Base-by-base conservation (phyloP, 1,140 invertebrate species). In the Brachystomella parvula region DNA sequence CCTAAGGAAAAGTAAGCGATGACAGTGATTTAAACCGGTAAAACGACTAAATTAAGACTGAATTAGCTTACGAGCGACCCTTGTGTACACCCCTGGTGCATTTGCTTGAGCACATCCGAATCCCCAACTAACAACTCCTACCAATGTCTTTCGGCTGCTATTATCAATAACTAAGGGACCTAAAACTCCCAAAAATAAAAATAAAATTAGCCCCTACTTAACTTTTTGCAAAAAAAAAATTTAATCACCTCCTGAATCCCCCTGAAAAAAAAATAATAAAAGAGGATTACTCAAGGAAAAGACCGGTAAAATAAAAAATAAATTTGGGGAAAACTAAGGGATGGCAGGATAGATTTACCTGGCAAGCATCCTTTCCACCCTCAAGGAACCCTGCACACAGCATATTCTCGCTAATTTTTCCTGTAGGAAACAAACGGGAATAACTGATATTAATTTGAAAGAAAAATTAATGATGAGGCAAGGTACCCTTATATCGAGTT, bases 401-500 rank as follows among this genome's bases (percentile, higher is more conserved):
- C 49, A 53, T 53, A 26, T 53, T 53, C 21, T 53, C 49, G 21
- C 49, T 53, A 53, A 53, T 53, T 24, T 53, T 53, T 53, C 49
- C 49, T 53, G 49, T 24, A 53, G 24, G 6, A 17, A 3, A 53
- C n/a, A 53, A 53, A 53, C 24, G 12, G 12, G 24, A 19, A 15
- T 53, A 19, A 19, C 24, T 53, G 49, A 53, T 17, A 15, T n/a
- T n/a, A 24, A 17, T 53, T 53, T 53, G 21, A 9, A 53, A 53
- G n/a, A n/a, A n/a, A n/a, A n/a, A n/a, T n/a, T n/a, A n/a, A n/a
- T n/a, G n/a, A n/a, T n/a, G n/a, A n/a, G n/a, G n/a, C n/a, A n/a
- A n/a, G n/a, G 70, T 73, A 12, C 65, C 67, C n/a, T 53, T 63
- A 60, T 73, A 73, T 49, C 67, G 33, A 9, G 71, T 73, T 30